Percentiles rank a stretch among this genome's conserved stretches.
These are phyloP conservation scores for Brachycybe producta DNA, from an alignment of 2,888 invertebrate genomes.

Conservation along the genomic window DNA sequence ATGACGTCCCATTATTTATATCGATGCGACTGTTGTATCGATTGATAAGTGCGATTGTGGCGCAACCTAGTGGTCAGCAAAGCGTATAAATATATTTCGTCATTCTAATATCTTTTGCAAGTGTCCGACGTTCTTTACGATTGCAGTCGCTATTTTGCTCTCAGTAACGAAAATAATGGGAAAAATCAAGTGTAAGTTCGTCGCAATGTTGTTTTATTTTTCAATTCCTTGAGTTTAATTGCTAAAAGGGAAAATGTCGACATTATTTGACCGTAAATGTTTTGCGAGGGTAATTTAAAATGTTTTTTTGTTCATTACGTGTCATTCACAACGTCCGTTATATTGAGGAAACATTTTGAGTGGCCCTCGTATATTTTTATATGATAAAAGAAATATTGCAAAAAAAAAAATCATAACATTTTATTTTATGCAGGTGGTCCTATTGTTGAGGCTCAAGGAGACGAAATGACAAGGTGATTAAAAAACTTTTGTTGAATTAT, in stretches of 20 bases:
- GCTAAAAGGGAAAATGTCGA: no score
- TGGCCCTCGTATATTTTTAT: neutral
- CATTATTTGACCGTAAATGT: neutral
- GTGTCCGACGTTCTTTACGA: no score
- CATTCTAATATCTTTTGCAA: no score
- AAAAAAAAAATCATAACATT: neutral
- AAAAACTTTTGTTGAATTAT: neutral
- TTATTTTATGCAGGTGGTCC: conserved; percentile 45
- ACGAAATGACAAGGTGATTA: conserved; percentile 66
- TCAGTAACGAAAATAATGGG: no score
- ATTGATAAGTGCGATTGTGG: no score
- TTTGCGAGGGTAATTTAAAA: neutral
- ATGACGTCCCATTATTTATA: no score
- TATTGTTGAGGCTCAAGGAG: conserved; percentile 84
- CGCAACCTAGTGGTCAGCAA: no score
- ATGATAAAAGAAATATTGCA: neutral
- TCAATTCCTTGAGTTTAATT: neutral
- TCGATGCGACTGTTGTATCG: no score
- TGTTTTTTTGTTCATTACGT: neutral
- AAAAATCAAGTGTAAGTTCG: conserved; percentile 15
- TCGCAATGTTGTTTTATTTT: neutral
- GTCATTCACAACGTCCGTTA: neutral
- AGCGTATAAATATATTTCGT: no score
- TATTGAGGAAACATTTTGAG: neutral
- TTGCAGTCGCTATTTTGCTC: no score